Evolutionary conservation across 2,888 invertebrate genomes (phyloP).

Genomic region (Lysandra coridon): DNA sequence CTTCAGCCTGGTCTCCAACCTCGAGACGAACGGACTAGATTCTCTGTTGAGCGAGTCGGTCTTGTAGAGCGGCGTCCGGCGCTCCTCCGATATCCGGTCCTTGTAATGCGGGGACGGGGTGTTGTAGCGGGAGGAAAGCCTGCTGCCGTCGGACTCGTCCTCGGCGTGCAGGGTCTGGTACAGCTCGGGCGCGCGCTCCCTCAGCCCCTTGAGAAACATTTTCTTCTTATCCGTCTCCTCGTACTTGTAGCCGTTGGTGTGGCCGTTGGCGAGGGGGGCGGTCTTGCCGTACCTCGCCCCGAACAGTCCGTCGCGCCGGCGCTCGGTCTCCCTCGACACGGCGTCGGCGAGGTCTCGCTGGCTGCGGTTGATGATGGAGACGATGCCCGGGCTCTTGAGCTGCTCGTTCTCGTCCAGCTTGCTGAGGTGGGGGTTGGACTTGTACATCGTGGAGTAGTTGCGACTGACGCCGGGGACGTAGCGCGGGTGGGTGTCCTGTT

Average conservation of each 20-base stretch:
- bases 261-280: slow-evolving; percentile 72
- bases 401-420: slow-evolving; percentile 85
- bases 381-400: slow-evolving; percentile 91
- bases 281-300: slow-evolving; percentile 81
- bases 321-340: slow-evolving; percentile 74
- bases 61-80: slow-evolving; percentile 70
- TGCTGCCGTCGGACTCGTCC: slow-evolving; percentile 77
- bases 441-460: slow-evolving; percentile 83
- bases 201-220: slow-evolving; percentile 84
- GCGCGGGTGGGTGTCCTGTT: slow-evolving; percentile 72
- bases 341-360: slow-evolving; percentile 88
- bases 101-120: slow-evolving; percentile 75
- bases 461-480: slow-evolving; percentile 73
- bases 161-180: slow-evolving; percentile 86
- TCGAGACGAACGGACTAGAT: slow-evolving; percentile 69
- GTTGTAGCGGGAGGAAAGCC: slow-evolving; percentile 69
- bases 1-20: slow-evolving; percentile 71
- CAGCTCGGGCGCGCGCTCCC: slow-evolving; percentile 86
- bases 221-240: slow-evolving; percentile 83
- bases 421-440: slow-evolving; percentile 89
- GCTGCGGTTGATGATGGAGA: slow-evolving; percentile 91
- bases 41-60: slow-evolving; percentile 74
- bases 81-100: slow-evolving; percentile 70
- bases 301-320: slow-evolving; percentile 76
- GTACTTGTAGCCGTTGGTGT: slow-evolving; percentile 71